Evolutionary conservation across 2,888 invertebrate species (phyloP).

Genomic region (Noctua pronuba): DNA sequence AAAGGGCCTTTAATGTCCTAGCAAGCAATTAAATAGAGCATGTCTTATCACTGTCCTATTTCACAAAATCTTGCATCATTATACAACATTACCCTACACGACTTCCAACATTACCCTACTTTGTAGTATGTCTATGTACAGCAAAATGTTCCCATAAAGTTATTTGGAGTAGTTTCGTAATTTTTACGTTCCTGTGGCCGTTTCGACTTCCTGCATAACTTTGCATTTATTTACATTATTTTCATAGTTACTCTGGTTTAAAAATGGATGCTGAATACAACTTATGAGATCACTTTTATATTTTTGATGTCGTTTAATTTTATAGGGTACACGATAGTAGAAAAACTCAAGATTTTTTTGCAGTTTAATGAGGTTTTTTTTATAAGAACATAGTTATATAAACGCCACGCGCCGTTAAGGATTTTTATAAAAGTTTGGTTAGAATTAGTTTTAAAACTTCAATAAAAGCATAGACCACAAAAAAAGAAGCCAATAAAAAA

Average conservation of each 20-base stretch:
- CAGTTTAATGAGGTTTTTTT: background rate
- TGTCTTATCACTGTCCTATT: constrained; percentile 29
- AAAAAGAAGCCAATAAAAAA: no score
- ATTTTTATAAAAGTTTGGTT: background rate
- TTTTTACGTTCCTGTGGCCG: constrained; percentile 47
- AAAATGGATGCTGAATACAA: constrained; percentile 25
- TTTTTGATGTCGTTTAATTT: background rate
- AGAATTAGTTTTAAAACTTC: background rate
- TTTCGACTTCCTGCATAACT: constrained; percentile 61
- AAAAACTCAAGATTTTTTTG: background rate
- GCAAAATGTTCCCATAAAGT: constrained; percentile 32
- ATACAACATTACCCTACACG: background rate
- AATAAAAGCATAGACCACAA: no score
- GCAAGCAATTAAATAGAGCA: constrained; percentile 27
- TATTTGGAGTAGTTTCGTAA: constrained; percentile 54
- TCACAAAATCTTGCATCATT: constrained; percentile 16
- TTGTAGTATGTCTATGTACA: background rate
- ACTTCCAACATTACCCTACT: constrained; percentile 28
- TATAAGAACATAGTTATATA: background rate
- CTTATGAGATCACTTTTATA: constrained; percentile 24
- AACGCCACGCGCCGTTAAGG: background rate
- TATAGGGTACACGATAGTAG: background rate
- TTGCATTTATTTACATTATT: constrained; percentile 55
- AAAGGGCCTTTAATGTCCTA: background rate
- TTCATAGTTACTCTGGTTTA: constrained; percentile 34